Conservation (phyloP, 2,113 vertebrate genomes). For the Mesembrinibis cayennensis region DNA sequence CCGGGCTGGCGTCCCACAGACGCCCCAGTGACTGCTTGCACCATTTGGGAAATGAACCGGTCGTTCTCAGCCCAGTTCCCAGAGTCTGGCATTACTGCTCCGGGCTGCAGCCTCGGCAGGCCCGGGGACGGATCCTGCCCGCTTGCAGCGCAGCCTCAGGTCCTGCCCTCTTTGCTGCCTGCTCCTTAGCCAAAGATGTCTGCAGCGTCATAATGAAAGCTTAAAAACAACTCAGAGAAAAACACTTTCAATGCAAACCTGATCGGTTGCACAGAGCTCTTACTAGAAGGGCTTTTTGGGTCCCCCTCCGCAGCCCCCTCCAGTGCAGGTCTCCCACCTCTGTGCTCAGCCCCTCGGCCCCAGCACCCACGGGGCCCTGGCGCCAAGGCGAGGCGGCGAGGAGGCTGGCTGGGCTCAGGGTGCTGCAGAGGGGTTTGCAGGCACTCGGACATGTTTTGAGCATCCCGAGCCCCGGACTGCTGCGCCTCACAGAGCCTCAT, state of each 20-base stretch:
- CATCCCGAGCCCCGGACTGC: not conserved
- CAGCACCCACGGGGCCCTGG: fast-evolving
- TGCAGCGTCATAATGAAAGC: fast-evolving
- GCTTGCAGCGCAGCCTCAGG: not conserved
- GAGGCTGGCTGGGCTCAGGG: not conserved
- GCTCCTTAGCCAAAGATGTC: not conserved
- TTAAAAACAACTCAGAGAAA: not conserved
- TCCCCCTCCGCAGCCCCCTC: not conserved
- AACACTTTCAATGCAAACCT: not conserved
- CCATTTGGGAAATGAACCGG: not conserved
- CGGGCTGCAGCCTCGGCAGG: not conserved
- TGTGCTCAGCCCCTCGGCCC: not conserved
- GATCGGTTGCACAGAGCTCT: not conserved
- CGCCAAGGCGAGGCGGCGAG: fast-evolving
- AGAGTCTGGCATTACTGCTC: not conserved
- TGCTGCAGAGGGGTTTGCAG: not conserved
- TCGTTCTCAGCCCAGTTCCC: not conserved
- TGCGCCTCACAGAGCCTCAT: not conserved
- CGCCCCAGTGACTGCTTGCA: fast-evolving
- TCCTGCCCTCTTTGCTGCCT: not conserved
- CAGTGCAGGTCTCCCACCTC: not conserved
- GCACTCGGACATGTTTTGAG: not conserved
- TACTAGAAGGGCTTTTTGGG: not conserved
- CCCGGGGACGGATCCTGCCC: not conserved
- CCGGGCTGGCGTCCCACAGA: fast-evolving